Evolutionary conservation across 1,140 invertebrate genomes (phyloP), one percentile per base, ranked within the genome.

Genomic region (Danaus melanippus): DNA sequence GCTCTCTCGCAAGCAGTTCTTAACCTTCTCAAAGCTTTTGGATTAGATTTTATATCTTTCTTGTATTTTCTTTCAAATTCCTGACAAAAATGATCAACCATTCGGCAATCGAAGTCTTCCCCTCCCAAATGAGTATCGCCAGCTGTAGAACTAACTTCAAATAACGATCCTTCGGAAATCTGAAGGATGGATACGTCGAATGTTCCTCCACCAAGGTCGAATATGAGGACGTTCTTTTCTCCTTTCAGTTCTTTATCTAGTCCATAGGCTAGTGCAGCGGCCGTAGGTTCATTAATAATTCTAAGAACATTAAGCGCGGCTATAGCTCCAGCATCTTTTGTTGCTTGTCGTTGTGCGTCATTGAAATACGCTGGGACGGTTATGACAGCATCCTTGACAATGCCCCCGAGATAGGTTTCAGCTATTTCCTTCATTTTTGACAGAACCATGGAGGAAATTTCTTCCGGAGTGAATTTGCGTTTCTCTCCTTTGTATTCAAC

Each of bases 51-150:
- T 9, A 96, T 79, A 78, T 95, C 93, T 66, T 93, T 93, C 71
- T 95, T 95, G 76, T 93, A 91, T 76, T 96, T 97, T 4, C 93
- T 86, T 79, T 96, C 93, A 81, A 97, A 96, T 81, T 96, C 95
- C 56, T 90, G 71, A 43, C 88, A 88, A 56, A 93, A 90, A 79
- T 96, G 92, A 60, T 94, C 92, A 0, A 98, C 94, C 87, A 98
- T 89, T 43, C 95, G 85, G 73, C 93, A 93, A 71, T 97, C 91
- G 55, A 90, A 96, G 89, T 93, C 92, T 82, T 93, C 92, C 2
- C 93, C 93, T 8, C 93, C 93, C 46, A 94, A 84, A 74, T 92
- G 92, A 0, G 92, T 93, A 65, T 93, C 92, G 0, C 93, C 92
- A 0, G 93, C 92, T 8, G 94, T 96, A 0, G 94, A 89, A 79